These are phyloP conservation scores for Drosophila paramelanica DNA, from an alignment of 2,888 invertebrate species.

Conservation along the genomic window DNA sequence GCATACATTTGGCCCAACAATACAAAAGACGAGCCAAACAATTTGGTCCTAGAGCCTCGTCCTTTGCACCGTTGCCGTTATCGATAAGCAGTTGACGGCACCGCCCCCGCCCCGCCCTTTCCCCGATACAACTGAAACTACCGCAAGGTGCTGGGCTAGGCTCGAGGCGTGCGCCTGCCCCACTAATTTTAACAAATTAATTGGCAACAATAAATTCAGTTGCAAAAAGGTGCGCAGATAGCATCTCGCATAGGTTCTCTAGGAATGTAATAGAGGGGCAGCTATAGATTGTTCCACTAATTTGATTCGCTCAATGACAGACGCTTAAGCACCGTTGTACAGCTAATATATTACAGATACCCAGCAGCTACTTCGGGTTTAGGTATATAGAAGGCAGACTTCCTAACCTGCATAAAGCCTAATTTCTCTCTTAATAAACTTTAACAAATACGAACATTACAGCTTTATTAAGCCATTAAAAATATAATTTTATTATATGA, in stretches of 20 bases:
- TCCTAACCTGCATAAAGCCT: not conserved
- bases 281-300: slow-evolving; percentile 76
- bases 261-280: slow-evolving; percentile 18
- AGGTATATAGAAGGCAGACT: not conserved
- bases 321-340: slow-evolving; percentile 63
- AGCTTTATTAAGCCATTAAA: too few relatives aligned
- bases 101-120: not conserved
- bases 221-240: slow-evolving; percentile 78
- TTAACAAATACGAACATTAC: too few relatives aligned
- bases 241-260: slow-evolving; percentile 48
- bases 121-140: slow-evolving; percentile 66
- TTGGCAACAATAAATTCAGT: slow-evolving; percentile 82
- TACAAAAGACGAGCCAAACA: slow-evolving; percentile 50
- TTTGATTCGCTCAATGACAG: slow-evolving; percentile 76
- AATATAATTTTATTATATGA: too few relatives aligned
- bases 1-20: slow-evolving; percentile 69
- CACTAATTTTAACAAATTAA: slow-evolving; percentile 83
- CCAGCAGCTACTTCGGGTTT: slow-evolving; percentile 2
- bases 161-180: slow-evolving; percentile 57
- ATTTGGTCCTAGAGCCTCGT: slow-evolving; percentile 45
- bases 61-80: slow-evolving; percentile 49
- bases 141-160: slow-evolving; percentile 50
- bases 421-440: too few relatives aligned
- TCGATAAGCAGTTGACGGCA: slow-evolving; percentile 77
- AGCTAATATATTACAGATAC: slow-evolving; percentile 59